Evolutionary conservation across 1,140 invertebrate species (phyloP), one percentile per base, ranked within the genome.

Genomic region (Orius insidiosus): DNA sequence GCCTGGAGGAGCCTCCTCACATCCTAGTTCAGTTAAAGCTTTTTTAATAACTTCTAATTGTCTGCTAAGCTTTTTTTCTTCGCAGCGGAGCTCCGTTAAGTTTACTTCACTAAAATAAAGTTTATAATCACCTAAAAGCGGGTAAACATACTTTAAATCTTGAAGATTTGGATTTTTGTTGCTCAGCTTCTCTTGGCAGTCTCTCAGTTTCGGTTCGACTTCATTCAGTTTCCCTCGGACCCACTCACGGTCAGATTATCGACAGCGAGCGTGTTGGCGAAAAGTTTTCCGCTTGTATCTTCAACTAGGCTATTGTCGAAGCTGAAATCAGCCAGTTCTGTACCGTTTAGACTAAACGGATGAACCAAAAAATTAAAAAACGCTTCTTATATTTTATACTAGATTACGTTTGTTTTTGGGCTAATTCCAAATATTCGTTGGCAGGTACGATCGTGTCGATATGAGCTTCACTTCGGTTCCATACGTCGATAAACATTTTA

Each of bases 191-290:
- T 77, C 75, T 58, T 78, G 70, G 46, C 68, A 74, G 34, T 82
- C 78, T 56, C 74, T 75, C 15, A 85, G 63, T 15, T 69, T 66
- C 10, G 66, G 64, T 62, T 89, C 85, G 37, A 90, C 60, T 52
- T 90, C 85, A 2, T 66, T 68, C 30, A 87, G 59, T 51, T 83
- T 79, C 47, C 72, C 76, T 51, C 80, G 71, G 31, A 90, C 59
- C 78, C 81, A 85, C 52, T 88, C 85, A 88, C 76, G 0, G 88
- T 94, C 9, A 89, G 69, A 61, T 92, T 90, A 63, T 95, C 87
- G 0, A 93, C 80, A 0, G 85, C 85, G 35, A 95, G 58, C 56
- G 81, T 76, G 63, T 86, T 85, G 5, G 80, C 75, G 53, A 78
- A 69, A 11, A 89, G 67, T 60, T 80, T 84, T 10, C 81, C 81